Conservation (phyloP, 2,797 vertebrate species). For the Mus minutoides region DNA sequence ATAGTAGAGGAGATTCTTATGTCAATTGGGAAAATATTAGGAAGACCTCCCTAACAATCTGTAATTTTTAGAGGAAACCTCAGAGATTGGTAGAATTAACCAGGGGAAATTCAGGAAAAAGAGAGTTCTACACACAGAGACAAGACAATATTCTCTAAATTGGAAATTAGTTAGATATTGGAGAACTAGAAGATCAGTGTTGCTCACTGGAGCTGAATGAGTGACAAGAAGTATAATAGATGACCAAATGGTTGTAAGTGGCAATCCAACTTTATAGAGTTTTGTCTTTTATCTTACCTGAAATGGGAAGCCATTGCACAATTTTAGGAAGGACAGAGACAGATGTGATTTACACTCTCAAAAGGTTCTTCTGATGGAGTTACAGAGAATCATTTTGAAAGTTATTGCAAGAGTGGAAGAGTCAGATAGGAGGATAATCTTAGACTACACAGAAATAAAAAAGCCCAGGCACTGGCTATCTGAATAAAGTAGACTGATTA, state of each 20-base stretch:
- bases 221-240: not conserved
- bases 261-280: not conserved
- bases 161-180: not conserved
- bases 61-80: not conserved
- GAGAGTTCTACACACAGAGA: not conserved
- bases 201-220: not conserved
- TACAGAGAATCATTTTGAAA: not conserved
- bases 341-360: not conserved
- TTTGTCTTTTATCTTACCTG: not conserved
- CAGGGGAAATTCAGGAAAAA: not conserved
- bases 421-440: not conserved
- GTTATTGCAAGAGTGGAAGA: not conserved
- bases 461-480: not conserved
- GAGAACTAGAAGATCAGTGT: not conserved
- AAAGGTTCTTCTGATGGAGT: not conserved
- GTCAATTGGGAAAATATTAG: not conserved
- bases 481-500: not conserved
- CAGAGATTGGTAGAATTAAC: not conserved
- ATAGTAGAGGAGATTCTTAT: not conserved
- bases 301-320: not conserved
- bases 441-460: not conserved
- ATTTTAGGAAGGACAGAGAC: not conserved
- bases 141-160: not conserved
- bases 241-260: not conserved
- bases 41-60: not conserved